Evolutionary conservation across 2,888 invertebrate species (phyloP).

Genomic region (Dynastes tityus): DNA sequence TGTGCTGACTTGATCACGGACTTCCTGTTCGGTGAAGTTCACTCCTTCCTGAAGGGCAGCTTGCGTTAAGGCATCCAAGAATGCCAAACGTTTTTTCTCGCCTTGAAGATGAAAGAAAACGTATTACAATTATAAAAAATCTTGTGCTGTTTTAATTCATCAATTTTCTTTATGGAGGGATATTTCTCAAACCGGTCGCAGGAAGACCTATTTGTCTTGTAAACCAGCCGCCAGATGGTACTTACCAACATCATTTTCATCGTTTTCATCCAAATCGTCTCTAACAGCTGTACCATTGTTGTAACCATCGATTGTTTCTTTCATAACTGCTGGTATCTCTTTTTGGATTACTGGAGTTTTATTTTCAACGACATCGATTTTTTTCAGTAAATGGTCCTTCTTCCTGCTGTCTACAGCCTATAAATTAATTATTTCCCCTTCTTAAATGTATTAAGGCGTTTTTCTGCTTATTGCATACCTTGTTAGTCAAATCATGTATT

Average conservation of each 20-base stretch:
- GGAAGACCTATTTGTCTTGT: neutral
- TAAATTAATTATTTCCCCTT: neutral
- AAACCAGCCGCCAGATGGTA: neutral
- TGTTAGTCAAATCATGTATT: slow-evolving; percentile 72
- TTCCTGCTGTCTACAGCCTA: slow-evolving; percentile 82
- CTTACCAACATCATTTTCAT: slow-evolving; percentile 82
- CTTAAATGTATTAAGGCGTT: no score
- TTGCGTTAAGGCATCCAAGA: slow-evolving; percentile 89
- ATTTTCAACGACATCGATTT: slow-evolving; percentile 12
- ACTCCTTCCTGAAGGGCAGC: slow-evolving; percentile 80
- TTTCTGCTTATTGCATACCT: slow-evolving; percentile 61
- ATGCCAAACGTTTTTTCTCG: slow-evolving; percentile 88
- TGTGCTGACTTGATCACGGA: slow-evolving; percentile 88
- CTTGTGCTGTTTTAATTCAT: no score
- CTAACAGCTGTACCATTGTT: slow-evolving; percentile 74
- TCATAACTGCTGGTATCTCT: slow-evolving; percentile 3
- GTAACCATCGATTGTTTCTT: slow-evolving; percentile 53
- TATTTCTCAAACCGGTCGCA: no score
- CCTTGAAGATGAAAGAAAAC: slow-evolving; percentile 58
- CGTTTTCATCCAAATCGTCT: slow-evolving; percentile 84
- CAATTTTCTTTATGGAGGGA: no score
- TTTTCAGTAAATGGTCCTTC: slow-evolving; percentile 79
- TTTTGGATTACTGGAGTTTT: slow-evolving; percentile 27
- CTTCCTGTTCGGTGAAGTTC: slow-evolving; percentile 82
- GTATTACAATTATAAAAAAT: no score